Percentiles rank a stretch among this genome's conserved stretches.
phyloP scores from a whole-genome alignment of 2,113 vertebrate genomes.

The Corydoras sp. region DNA sequence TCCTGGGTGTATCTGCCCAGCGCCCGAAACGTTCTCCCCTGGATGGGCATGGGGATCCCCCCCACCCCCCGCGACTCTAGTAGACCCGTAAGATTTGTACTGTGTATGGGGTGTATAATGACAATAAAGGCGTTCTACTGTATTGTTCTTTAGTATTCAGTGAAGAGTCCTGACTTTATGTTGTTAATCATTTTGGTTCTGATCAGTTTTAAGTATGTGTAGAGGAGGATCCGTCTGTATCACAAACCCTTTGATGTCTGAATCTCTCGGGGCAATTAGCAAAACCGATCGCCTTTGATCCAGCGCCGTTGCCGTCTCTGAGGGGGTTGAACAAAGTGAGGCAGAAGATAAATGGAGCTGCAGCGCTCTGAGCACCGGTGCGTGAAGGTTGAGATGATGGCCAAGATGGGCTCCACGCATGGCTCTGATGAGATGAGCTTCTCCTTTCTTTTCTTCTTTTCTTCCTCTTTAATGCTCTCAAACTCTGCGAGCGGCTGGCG shows the following conservation, averaged over 20 bases:
- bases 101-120: too few relatives aligned
- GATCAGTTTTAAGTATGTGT: constrained; percentile 21
- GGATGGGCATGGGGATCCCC: too few relatives aligned
- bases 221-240: constrained; percentile 33
- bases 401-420: not conserved
- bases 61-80: too few relatives aligned
- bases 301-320: constrained; percentile 35
- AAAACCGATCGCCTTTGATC: constrained; percentile 49
- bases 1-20: too few relatives aligned
- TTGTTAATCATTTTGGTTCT: constrained; percentile 16
- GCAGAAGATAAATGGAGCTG: constrained; percentile 8
- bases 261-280: constrained; percentile 53
- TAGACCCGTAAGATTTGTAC: too few relatives aligned
- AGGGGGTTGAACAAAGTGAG: not conserved
- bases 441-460: not conserved
- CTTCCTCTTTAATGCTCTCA: not conserved
- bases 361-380: not conserved
- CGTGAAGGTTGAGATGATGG: constrained; percentile 5
- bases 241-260: constrained; percentile 31
- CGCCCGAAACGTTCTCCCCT: too few relatives aligned
- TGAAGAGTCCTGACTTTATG: too few relatives aligned
- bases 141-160: too few relatives aligned
- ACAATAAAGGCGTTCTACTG: too few relatives aligned
- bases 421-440: not conserved
- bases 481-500: not conserved